These are phyloP conservation scores for Microtus pennsylvanicus DNA, from an alignment of 2,113 vertebrate genomes.

Conservation along the genomic window DNA sequence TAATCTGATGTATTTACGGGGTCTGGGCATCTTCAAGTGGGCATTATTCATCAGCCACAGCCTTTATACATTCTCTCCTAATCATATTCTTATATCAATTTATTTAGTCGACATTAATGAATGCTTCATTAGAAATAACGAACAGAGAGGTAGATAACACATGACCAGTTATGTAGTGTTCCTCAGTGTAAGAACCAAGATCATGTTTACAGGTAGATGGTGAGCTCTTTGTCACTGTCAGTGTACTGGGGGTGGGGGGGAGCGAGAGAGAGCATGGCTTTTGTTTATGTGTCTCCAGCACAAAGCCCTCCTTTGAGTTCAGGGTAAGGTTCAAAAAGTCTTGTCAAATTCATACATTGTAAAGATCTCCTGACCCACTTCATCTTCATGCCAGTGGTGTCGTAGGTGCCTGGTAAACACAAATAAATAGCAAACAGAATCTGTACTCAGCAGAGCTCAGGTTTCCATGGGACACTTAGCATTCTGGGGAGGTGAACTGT, in stretches of 20 bases:
- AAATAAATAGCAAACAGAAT: not conserved
- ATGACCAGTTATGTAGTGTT: not conserved
- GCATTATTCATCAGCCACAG: not conserved
- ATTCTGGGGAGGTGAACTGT: not conserved
- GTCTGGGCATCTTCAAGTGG: not conserved
- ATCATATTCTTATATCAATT: not conserved
- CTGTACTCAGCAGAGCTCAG: not conserved
- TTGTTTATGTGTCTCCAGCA: not conserved
- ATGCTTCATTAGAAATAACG: not conserved
- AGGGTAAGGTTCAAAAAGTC: not conserved
- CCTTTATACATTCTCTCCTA: not conserved
- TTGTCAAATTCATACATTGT: not conserved
- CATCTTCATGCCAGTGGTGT: not conserved
- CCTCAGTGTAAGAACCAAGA: not conserved
- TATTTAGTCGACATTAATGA: not conserved
- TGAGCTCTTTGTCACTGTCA: not conserved
- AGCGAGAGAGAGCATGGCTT: not conserved
- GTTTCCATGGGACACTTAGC: not conserved
- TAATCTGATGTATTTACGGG: not conserved
- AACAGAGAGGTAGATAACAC: not conserved
- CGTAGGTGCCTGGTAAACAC: not conserved
- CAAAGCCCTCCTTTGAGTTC: not conserved
- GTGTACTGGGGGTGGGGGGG: not conserved
- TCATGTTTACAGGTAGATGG: not conserved
- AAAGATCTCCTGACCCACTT: not conserved